A percentile compares a stretch with the other conserved stretches of the same genome.
These are phyloP conservation scores for Cyaniris semiargus DNA, from an alignment of 2,888 invertebrate genomes.

Conservation along the genomic window DNA sequence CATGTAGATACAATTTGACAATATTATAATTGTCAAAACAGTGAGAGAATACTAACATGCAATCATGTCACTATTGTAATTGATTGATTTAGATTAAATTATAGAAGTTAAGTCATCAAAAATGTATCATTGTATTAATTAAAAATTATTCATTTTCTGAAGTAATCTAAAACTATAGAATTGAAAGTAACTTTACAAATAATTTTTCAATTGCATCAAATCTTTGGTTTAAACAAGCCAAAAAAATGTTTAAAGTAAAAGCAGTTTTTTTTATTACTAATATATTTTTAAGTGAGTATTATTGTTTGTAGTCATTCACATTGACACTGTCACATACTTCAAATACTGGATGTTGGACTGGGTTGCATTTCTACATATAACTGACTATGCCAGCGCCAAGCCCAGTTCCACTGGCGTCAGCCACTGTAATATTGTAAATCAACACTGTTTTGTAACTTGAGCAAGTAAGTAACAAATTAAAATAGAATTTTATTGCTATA, in stretches of 20 bases:
- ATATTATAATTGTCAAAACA: not conserved
- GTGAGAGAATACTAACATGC: not conserved
- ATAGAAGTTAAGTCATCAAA: not conserved
- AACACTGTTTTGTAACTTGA: not conserved
- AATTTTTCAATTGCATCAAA: not conserved
- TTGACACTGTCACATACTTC: too few species aligned
- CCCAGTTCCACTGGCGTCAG: too few species aligned
- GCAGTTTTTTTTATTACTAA: not conserved
- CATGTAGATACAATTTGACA: constrained; percentile 24
- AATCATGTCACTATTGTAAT: not conserved
- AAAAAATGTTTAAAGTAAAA: not conserved
- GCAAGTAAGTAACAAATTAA: not conserved
- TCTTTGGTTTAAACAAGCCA: not conserved
- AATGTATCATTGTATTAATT: not conserved
- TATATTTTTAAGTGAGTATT: not conserved
- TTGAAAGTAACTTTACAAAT: not conserved
- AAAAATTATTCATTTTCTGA: too few species aligned
- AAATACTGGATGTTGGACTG: too few species aligned
- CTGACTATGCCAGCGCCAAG: too few species aligned
- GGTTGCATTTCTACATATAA: too few species aligned
- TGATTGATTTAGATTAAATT: not conserved
- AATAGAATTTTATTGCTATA: not conserved
- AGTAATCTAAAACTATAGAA: too few species aligned
- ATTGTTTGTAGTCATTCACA: not conserved
- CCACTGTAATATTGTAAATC: not conserved